A percentile compares a stretch with the other conserved stretches of the same genome.
Conservation (phyloP, 2,113 vertebrate genomes). For the Etheostoma spectabile region DNA sequence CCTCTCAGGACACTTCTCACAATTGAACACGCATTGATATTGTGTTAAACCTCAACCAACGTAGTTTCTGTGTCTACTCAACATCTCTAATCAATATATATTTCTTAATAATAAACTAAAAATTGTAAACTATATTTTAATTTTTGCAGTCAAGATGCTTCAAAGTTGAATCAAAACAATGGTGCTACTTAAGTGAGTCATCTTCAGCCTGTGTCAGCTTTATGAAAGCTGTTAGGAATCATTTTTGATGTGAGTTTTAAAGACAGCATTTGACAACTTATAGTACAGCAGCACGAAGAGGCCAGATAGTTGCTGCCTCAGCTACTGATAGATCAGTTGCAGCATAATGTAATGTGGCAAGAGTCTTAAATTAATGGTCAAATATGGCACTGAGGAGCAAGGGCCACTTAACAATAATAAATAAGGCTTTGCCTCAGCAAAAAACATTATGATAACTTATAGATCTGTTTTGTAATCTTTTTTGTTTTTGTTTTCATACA, state of each 20-base stretch:
- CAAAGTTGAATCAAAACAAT: neutral
- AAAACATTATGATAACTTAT: neutral
- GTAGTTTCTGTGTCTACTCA: too few relatives aligned
- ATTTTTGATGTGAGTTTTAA: neutral
- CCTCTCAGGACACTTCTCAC: too few relatives aligned
- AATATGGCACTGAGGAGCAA: neutral
- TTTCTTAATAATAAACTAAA: too few relatives aligned
- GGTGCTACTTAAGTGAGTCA: neutral
- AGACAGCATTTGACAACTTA: neutral
- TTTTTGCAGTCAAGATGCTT: neutral
- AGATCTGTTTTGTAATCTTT: neutral
- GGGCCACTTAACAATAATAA: too few relatives aligned
- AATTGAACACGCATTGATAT: too few relatives aligned
- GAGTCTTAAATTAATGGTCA: neutral
- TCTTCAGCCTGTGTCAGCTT: neutral
- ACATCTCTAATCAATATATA: too few relatives aligned
- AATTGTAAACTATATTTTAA: neutral
- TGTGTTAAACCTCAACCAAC: too few relatives aligned
- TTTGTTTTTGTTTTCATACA: neutral
- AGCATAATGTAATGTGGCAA: neutral
- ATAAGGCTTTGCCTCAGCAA: neutral
- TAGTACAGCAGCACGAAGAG: neutral
- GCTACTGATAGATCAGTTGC: neutral
- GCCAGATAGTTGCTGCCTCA: neutral
- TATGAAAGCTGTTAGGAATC: neutral